Evolutionary conservation across 2,113 vertebrate genomes (phyloP), one percentile per base, ranked within the genome.

Genomic region (Toxostoma redivivum): DNA sequence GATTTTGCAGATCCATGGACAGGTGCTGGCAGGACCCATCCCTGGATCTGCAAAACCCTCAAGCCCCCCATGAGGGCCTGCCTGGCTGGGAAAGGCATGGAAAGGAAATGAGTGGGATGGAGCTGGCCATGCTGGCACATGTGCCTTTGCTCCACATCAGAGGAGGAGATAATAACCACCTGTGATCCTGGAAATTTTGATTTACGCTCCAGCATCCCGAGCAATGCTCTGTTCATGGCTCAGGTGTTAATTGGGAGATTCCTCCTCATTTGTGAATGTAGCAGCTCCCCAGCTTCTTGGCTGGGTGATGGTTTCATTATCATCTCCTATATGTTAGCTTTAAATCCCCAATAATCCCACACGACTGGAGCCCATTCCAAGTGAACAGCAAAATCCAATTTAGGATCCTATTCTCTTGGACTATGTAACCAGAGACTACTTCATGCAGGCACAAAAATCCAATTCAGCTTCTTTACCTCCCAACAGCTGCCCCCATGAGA

Each of bases 291-390:
- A 56, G 81, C 37, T 86, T 51, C 74, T 78, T 65, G 66, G 54
- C 70, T 81, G 23, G 53, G 56, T 58, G 45, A 62, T 74, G 70
- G 72, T 88, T 83, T 81, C 78, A 48, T 95, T 80, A 42, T 7
- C 31, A 44, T 93, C 73, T 90, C 88, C 72, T 90, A 77, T 88
- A 92, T 38, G 60, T 78, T 90, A 86, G 56, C 70, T 92, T 90
- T 86, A 94, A 96, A 96, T 87, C 93, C 86, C 91, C 83, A 73
- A 21, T 94, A 96, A 97, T 96, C 93, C 92, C 69, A 64, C 79
- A 56, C 1, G 6, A 78, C 86, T 81, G 57, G 81, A 94, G 86
- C 71, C 76, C 78, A 71, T 88, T 94, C 92, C 88, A 82, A 94
- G 94, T 19, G 28, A 90, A 65, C 71, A 38, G 47, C 2, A 0